Evolutionary conservation across 2,888 invertebrate genomes (phyloP).

Genomic region (Drosophila multiciliata): DNA sequence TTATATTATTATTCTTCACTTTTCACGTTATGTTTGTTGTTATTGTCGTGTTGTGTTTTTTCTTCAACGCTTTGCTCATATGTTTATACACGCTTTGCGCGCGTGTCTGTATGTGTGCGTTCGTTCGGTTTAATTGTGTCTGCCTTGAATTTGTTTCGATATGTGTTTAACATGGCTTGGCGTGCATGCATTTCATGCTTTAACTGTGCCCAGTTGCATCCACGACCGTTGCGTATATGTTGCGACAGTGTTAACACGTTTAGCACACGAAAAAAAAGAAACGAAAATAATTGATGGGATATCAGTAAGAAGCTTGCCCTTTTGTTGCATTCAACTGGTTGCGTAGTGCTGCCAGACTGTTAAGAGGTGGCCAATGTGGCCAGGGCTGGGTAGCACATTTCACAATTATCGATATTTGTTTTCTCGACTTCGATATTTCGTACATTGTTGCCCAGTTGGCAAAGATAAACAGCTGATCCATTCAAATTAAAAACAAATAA

Average conservation of each 20-base stretch:
- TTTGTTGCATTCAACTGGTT: conserved; percentile 72
- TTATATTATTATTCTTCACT: conserved; percentile 46
- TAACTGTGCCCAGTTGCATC: conserved; percentile 7
- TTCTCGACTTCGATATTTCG: not conserved
- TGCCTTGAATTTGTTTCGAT: conserved; percentile 24
- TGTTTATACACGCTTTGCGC: conserved; percentile 35
- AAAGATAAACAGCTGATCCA: conserved; percentile 20
- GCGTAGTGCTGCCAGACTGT: conserved; percentile 53
- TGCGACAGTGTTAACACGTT: conserved; percentile 29
- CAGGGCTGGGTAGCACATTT: conserved; percentile 22
- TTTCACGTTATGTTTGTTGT: conserved; percentile 18
- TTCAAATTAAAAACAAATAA: conserved; percentile 21
- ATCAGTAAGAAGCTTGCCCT: conserved; percentile 47
- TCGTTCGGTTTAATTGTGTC: conserved; percentile 22
- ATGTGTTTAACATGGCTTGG: conserved; percentile 6
- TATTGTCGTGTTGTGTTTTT: conserved; percentile 32
- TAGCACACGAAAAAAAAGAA: conserved; percentile 59
- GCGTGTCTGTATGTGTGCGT: conserved; percentile 3
- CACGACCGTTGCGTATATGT: not conserved
- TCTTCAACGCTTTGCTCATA: conserved; percentile 44
- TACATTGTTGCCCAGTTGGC: conserved; percentile 8
- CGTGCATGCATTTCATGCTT: conserved; percentile 29
- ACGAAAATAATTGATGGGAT: conserved; percentile 47
- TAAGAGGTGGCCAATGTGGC: not conserved
- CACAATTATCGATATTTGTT: conserved; percentile 15